Percentiles rank a stretch among this genome's conserved stretches.
These are phyloP conservation scores for Armadillidium nasatum DNA, from an alignment of 1,140 invertebrate genomes.

Conservation along the genomic window DNA sequence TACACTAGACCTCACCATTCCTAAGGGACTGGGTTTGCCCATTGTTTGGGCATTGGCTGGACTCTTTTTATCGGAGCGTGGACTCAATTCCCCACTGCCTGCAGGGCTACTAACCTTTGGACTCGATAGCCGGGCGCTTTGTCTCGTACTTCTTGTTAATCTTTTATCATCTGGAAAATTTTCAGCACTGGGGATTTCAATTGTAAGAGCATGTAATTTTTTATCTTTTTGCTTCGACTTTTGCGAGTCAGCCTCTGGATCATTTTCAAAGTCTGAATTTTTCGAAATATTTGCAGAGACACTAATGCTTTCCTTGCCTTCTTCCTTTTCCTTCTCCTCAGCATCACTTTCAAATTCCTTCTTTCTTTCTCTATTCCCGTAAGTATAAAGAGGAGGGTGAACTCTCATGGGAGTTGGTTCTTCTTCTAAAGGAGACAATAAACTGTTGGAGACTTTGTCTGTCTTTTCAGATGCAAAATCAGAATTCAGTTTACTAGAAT, in stretches of 20 bases:
- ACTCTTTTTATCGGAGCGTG: constrained; percentile 38
- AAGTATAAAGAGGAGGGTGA: constrained; percentile 43
- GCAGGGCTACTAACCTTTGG: constrained; percentile 43
- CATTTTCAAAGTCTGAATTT: constrained; percentile 29
- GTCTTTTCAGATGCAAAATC: constrained; percentile 33
- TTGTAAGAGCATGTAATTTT: constrained; percentile 42
- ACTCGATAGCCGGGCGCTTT: constrained; percentile 40
- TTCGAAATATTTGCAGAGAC: constrained; percentile 30
- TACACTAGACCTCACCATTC: constrained; percentile 36
- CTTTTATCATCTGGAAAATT: constrained; percentile 40
- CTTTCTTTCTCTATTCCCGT: constrained; percentile 43
- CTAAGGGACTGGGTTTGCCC: constrained; percentile 34
- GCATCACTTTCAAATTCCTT: constrained; percentile 43
- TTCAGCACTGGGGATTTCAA: constrained; percentile 39
- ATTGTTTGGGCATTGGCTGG: constrained; percentile 31
- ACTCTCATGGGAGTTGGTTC: constrained; percentile 44
- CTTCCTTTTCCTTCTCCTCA: constrained; percentile 42
- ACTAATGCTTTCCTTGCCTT: constrained; percentile 26
- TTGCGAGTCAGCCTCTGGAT: constrained; percentile 19
- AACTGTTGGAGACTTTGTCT: constrained; percentile 18
- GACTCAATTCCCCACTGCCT: constrained; percentile 33
- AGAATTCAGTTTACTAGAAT: constrained; percentile 5
- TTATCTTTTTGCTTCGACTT: constrained; percentile 38
- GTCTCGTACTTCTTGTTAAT: constrained; percentile 39
- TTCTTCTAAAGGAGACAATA: constrained; percentile 40